phyloP scores from a whole-genome alignment of 1,140 invertebrate species.

The Drosophila nigrodunni region DNA sequence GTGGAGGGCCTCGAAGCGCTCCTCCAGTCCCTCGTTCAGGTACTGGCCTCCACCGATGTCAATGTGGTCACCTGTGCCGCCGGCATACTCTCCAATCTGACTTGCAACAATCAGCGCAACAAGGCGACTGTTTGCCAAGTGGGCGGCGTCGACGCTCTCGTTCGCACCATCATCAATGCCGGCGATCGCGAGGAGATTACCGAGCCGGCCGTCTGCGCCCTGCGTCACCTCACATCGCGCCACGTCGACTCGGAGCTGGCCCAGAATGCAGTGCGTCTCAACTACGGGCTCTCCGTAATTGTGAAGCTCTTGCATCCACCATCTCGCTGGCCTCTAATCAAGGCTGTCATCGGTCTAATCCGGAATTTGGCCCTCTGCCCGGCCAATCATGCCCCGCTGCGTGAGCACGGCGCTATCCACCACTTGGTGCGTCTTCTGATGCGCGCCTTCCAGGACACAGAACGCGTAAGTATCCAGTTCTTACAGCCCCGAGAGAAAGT shows the following conservation, averaged over 20 bases:
- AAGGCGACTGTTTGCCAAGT: slow-evolving; percentile 97
- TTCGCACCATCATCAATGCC: slow-evolving; percentile 96
- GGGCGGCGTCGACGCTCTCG: slow-evolving; percentile 98
- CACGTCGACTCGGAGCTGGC: slow-evolving; percentile 98
- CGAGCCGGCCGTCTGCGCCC: slow-evolving; percentile 98
- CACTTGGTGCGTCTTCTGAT: slow-evolving; percentile 96
- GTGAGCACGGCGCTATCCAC: slow-evolving; percentile 97
- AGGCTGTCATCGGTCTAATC: slow-evolving; percentile 98
- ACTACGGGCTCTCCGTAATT: slow-evolving; percentile 96
- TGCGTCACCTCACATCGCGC: slow-evolving; percentile 97
- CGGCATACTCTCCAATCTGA: slow-evolving; percentile 99
- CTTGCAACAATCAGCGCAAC: slow-evolving; percentile 99
- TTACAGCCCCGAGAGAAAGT: neutral
- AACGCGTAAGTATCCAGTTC: slow-evolving; percentile 87
- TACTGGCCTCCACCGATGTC: slow-evolving; percentile 95
- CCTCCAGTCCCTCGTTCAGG: slow-evolving; percentile 95
- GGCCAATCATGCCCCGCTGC: slow-evolving; percentile 96
- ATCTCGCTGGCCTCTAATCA: slow-evolving; percentile 96
- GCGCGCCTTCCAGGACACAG: slow-evolving; percentile 93
- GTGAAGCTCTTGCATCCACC: slow-evolving; percentile 97
- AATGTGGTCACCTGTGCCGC: slow-evolving; percentile 99
- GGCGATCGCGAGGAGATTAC: slow-evolving; percentile 99
- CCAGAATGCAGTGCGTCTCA: slow-evolving; percentile 97
- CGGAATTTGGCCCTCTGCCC: slow-evolving; percentile 98
- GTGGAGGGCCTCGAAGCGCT: slow-evolving; percentile 95